phyloP scores from a whole-genome alignment of 2,113 vertebrate species.

The Peucedramus taeniatus region DNA sequence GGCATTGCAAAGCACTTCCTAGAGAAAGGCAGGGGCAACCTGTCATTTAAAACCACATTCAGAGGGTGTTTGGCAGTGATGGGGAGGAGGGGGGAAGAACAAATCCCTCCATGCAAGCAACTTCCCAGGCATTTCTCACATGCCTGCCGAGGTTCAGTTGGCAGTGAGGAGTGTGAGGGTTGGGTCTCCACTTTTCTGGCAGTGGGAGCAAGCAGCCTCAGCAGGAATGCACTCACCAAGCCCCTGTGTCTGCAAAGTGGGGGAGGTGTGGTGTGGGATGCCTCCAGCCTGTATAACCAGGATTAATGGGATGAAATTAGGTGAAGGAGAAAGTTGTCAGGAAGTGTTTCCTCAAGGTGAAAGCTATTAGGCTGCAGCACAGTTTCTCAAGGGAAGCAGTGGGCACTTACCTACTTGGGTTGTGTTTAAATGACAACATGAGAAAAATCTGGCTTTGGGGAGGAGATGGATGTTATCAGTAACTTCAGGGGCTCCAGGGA shows the following conservation, averaged over 20 bases:
- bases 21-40: background rate
- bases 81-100: background rate
- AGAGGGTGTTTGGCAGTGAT: background rate
- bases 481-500: background rate
- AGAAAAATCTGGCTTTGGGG: background rate
- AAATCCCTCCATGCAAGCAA: background rate
- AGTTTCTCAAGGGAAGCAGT: background rate
- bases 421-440: background rate
- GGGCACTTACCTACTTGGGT: rapidly evolving
- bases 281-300: background rate
- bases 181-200: background rate
- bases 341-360: constrained; percentile 21
- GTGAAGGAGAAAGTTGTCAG: background rate
- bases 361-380: background rate
- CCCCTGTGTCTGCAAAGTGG: background rate
- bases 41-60: background rate
- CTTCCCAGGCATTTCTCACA: background rate
- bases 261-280: background rate
- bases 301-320: constrained; percentile 43
- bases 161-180: background rate
- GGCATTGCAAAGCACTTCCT: constrained; percentile 10
- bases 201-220: background rate
- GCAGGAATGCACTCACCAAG: background rate
- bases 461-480: background rate
- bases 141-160: background rate